Conservation (phyloP, 2,113 vertebrate genomes). For the Greenwoodochromis staneri region DNA sequence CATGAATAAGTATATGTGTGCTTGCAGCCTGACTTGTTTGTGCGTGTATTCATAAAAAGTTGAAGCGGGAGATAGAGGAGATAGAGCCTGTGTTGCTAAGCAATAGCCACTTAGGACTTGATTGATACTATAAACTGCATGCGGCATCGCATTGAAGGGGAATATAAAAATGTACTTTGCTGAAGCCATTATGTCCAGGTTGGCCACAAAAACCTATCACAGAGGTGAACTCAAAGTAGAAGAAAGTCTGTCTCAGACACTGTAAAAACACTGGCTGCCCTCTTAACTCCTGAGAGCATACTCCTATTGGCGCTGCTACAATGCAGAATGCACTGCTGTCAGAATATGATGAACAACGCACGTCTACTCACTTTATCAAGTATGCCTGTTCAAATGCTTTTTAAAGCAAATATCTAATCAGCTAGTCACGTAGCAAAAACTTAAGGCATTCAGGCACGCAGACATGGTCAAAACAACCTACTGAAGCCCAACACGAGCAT, state of each 20-base stretch:
- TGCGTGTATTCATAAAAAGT: constrained; percentile 1
- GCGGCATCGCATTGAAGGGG: not conserved
- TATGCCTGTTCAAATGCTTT: not conserved
- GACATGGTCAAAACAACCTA: not conserved
- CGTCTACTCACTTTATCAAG: not conserved
- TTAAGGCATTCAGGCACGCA: not conserved
- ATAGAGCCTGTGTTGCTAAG: constrained; percentile 51
- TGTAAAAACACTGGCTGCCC: not conserved
- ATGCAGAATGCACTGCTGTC: not conserved
- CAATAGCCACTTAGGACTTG: constrained; percentile 42
- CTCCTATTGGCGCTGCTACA: not conserved
- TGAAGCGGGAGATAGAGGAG: not conserved
- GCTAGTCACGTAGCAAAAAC: not conserved
- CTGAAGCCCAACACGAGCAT: accelerated
- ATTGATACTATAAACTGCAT: constrained; percentile 34
- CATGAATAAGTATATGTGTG: not conserved
- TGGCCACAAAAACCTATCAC: not conserved
- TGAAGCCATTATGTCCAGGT: not conserved
- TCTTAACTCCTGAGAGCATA: not conserved
- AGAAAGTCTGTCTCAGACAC: not conserved
- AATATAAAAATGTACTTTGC: constrained; percentile 11
- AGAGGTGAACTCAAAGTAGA: not conserved
- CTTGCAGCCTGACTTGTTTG: not conserved
- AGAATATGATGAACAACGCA: not conserved
- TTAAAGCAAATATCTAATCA: not conserved